Conservation (phyloP, 2,113 vertebrate species). For the Ceyx margarethae region DNA sequence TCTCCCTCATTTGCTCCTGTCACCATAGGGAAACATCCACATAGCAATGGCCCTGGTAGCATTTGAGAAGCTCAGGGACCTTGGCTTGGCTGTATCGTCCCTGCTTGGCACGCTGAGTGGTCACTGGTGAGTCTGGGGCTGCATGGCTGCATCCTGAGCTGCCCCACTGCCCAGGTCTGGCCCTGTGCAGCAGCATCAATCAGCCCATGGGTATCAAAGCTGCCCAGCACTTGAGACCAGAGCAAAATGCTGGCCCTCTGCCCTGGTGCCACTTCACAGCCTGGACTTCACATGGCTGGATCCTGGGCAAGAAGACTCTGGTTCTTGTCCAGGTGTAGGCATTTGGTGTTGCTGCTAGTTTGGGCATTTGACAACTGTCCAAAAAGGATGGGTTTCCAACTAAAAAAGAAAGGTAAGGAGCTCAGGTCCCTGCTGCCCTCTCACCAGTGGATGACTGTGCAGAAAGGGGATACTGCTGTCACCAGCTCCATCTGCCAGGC, state of each 20-base stretch:
- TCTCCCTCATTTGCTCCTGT: slow-evolving; percentile 57
- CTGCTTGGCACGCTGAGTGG: rapidly evolving
- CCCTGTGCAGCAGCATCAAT: neutral
- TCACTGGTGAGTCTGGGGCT: neutral
- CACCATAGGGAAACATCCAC: slow-evolving; percentile 18
- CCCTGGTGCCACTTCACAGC: neutral
- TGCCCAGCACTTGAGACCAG: rapidly evolving
- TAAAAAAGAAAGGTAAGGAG: neutral
- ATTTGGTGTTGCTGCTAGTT: rapidly evolving
- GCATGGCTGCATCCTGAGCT: neutral
- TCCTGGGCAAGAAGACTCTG: neutral
- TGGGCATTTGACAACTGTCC: neutral
- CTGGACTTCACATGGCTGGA: rapidly evolving
- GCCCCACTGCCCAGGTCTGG: neutral
- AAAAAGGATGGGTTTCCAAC: neutral
- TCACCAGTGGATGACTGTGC: neutral
- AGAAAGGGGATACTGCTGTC: neutral
- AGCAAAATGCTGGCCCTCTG: neutral
- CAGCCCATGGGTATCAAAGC: neutral
- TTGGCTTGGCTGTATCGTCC: neutral
- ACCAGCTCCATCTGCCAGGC: neutral
- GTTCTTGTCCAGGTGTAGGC: neutral
- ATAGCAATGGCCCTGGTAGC: neutral
- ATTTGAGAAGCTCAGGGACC: neutral
- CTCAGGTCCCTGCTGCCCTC: neutral